Evolutionary conservation across 2,113 vertebrate genomes (phyloP).

Genomic region (Aleadryas rufinucha): DNA sequence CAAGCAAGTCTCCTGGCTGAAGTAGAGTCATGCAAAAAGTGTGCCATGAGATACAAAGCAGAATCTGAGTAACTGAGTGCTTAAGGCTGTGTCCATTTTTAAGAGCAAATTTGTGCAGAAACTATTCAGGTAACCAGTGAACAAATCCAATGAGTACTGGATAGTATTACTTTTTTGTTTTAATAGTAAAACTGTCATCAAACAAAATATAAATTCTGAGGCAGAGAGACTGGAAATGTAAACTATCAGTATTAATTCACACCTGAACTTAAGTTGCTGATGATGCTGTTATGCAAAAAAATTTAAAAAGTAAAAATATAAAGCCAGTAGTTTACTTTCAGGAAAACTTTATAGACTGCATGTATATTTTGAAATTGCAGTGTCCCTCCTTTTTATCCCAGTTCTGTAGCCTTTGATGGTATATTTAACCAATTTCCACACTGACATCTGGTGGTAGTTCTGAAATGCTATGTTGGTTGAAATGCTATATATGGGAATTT

Average conservation of each 20-base stretch:
- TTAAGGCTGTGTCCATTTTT: not conserved
- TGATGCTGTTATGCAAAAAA: not conserved
- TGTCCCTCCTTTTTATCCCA: not conserved
- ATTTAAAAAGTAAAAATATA: not conserved
- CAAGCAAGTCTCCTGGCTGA: not conserved
- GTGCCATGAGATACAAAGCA: not conserved
- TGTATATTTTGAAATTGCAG: not conserved
- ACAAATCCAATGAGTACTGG: not conserved
- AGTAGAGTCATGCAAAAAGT: not conserved
- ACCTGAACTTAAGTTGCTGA: not conserved
- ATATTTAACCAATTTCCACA: conserved; percentile 51
- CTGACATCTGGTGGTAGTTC: conserved; percentile 74
- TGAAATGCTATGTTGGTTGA: not conserved
- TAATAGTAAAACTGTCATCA: not conserved
- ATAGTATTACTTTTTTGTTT: not conserved
- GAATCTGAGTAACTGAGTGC: not conserved
- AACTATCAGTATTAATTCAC: not conserved
- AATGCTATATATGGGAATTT: conserved; percentile 18
- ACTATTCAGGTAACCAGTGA: not conserved
- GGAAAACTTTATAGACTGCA: not conserved
- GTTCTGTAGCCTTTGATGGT: not conserved
- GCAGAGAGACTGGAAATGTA: not conserved
- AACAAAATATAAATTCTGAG: not conserved
- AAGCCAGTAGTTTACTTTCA: not conserved
- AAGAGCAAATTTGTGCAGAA: not conserved